These are phyloP conservation scores for Progne subis DNA, from an alignment of 2,113 vertebrate genomes.

Conservation along the genomic window DNA sequence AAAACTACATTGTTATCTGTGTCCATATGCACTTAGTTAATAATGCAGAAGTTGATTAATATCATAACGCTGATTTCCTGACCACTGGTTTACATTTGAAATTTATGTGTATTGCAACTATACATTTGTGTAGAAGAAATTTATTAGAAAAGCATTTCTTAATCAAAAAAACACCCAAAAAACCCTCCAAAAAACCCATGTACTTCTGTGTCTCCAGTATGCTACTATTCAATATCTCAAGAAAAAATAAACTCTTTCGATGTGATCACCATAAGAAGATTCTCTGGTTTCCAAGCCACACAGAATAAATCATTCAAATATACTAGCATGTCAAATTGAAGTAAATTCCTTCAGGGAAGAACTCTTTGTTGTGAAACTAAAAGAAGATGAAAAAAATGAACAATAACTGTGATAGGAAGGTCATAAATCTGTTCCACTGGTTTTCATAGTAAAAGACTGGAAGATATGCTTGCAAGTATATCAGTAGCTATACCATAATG, in stretches of 20 bases:
- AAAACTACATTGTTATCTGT: not conserved
- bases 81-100: not conserved
- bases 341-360: slow-evolving; percentile 10
- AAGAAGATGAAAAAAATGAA: not conserved
- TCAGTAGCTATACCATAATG: not conserved
- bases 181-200: too few relatives aligned
- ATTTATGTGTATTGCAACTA: not conserved
- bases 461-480: not conserved
- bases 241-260: not conserved
- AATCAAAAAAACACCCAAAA: not conserved
- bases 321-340: not conserved
- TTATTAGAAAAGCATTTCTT: not conserved
- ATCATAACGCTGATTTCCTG: not conserved
- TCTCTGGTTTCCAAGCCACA: not conserved
- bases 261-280: not conserved
- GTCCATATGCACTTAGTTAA: not conserved
- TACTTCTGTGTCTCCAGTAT: not conserved
- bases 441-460: not conserved
- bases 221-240: not conserved
- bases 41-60: not conserved
- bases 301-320: slow-evolving; percentile 22
- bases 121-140: not conserved
- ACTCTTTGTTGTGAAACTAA: slow-evolving; percentile 21
- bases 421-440: not conserved
- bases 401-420: not conserved